Evolutionary conservation across 2,888 invertebrate species (phyloP), one percentile per base, ranked within the genome.

Genomic region (Melieria crassipennis): DNA sequence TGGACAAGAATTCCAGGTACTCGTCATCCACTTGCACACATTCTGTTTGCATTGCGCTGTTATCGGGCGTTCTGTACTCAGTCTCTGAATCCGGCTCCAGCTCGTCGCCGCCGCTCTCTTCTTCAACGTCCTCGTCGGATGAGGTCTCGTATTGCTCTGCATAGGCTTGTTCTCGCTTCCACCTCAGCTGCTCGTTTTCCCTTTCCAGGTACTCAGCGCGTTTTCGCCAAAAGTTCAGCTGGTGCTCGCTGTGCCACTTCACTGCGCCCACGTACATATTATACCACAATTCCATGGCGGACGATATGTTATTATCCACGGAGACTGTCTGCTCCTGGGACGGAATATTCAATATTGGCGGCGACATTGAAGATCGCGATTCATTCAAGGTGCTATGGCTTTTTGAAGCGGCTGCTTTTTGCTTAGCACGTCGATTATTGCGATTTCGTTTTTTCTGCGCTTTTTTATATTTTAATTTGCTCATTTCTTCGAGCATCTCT

Each of bases 1-100:
- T 60, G 10, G 57, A 6, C 11, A 65, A 50, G 47, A 70, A 70
- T 60, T 65, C 60, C 46, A 70, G 4, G 13, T 70, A 70, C 11
- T n/a, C 62, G 7, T 45, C 46, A 62, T 62, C 62, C n/a, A 62
- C 43, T 7, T 62, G n/a, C 11, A 5, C 10, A 4, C 7, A 7
- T 55, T 70, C 70, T 3, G 56, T 63, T 9, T 30, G 13, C 30
- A 57, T 7, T n/a, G 63, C 69, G 4, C 48, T 50, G 2, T 43
- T 43, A 43, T 64, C 55, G 5, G 52, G 13, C 13, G 52, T 52
- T 57, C 16, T 30, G 9, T 57, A 13, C 30, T 57, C 57, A 16
- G 11, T 48, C 46, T 56, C 30, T n/a, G 7, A 42, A 5, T 42
- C 45, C 13, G n/a, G 13, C 61, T n/a, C 52, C 60, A 45, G 55